Evolutionary conservation across 2,888 invertebrate genomes (phyloP).

Genomic region (Hypsopygia costalis): DNA sequence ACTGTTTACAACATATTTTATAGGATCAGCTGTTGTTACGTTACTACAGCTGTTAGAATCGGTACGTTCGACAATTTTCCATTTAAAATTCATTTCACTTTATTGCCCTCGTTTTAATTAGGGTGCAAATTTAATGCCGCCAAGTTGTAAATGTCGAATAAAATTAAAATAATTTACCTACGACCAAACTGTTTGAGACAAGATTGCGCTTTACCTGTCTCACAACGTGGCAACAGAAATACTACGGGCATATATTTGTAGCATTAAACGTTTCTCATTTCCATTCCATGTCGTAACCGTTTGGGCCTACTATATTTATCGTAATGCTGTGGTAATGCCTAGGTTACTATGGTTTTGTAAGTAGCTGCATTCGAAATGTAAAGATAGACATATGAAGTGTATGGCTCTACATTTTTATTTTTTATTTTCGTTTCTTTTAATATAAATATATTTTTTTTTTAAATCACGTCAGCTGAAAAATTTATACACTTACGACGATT

Average conservation of each 20-base stretch:
- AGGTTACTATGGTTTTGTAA: neutral
- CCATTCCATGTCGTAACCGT: neutral
- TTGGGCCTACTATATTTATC: neutral
- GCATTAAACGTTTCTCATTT: slow-evolving; percentile 2
- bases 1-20: slow-evolving; percentile 58
- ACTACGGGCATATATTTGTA: neutral
- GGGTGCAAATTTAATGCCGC: slow-evolving; percentile 1
- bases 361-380: neutral
- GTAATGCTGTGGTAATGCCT: neutral
- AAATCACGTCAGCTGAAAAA: too few relatives aligned
- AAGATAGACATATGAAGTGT: too few relatives aligned
- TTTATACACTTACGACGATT: too few relatives aligned
- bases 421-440: too few relatives aligned
- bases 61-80: slow-evolving; percentile 32
- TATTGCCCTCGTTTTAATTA: slow-evolving; percentile 4
- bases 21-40: slow-evolving; percentile 66
- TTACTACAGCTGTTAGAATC: slow-evolving; percentile 45
- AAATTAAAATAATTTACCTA: slow-evolving; percentile 1
- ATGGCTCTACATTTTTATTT: too few relatives aligned
- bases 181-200: neutral
- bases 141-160: neutral
- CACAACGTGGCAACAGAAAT: neutral
- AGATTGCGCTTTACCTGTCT: slow-evolving; percentile 4
- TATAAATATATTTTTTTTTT: too few relatives aligned
- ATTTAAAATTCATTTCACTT: slow-evolving; percentile 21